Conservation (phyloP, 1,140 invertebrate species). For the Halictus rubicundus region DNA sequence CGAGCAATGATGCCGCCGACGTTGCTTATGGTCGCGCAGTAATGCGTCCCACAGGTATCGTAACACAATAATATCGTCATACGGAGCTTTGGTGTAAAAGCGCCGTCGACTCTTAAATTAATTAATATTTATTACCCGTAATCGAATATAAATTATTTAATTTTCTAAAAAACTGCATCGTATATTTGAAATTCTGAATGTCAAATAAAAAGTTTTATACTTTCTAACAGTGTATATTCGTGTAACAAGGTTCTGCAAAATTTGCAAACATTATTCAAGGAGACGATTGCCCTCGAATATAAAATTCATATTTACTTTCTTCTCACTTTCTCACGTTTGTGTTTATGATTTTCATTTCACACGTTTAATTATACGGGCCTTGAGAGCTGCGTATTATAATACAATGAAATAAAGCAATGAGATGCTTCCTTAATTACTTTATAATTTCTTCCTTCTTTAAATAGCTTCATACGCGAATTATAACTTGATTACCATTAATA, state of each 20-base stretch:
- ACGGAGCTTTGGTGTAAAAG: background rate
- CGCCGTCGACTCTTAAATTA: background rate
- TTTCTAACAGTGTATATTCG: too few species aligned
- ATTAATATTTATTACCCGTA: background rate
- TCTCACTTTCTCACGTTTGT: conserved; percentile 7
- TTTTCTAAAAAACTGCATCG: background rate
- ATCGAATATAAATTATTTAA: too few species aligned
- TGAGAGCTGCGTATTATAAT: background rate
- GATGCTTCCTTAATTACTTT: background rate
- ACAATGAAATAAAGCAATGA: background rate
- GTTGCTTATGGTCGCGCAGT: background rate
- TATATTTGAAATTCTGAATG: too few species aligned
- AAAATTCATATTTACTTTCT: background rate
- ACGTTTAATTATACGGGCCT: background rate
- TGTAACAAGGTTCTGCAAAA: background rate
- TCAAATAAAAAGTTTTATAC: too few species aligned
- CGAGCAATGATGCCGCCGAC: background rate
- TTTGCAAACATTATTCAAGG: conserved; percentile 6
- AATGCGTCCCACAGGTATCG: conserved; percentile 2
- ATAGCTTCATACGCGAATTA: background rate
- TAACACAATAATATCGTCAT: background rate
- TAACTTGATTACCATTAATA: too few species aligned
- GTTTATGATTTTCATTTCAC: background rate
- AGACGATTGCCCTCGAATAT: background rate
- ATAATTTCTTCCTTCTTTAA: background rate